phyloP scores from a whole-genome alignment of 2,113 vertebrate genomes.

The Seriola dumerili region DNA sequence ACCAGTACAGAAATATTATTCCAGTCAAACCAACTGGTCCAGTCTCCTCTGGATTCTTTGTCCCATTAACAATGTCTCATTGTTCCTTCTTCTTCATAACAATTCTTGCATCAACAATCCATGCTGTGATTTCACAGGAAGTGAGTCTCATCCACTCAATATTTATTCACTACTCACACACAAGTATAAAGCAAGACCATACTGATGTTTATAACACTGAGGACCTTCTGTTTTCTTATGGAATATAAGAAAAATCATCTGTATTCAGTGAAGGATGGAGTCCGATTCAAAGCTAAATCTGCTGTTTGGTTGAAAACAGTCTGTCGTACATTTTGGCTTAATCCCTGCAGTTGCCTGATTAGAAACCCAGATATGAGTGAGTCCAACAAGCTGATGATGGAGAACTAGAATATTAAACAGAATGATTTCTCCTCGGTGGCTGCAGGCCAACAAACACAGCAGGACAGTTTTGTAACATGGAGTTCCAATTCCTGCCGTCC shows the following conservation, averaged over 20 bases:
- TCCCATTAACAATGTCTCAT: not conserved
- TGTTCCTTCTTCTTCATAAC: conserved; percentile 5
- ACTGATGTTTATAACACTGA: not conserved
- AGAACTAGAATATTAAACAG: conserved; percentile 33
- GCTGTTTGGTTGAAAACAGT: conserved; percentile 14
- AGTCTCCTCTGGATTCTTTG: not conserved
- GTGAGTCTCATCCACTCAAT: not conserved
- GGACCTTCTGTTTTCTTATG: not conserved
- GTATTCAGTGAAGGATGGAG: not conserved
- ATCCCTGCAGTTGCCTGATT: conserved; percentile 51
- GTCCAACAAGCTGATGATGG: conserved; percentile 27
- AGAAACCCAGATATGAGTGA: conserved; percentile 24
- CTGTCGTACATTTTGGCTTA: conserved; percentile 21
- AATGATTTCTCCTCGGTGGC: conserved; percentile 39
- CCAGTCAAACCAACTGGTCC: not conserved
- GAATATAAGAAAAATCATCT: not conserved
- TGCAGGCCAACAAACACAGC: conserved; percentile 47
- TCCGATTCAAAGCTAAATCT: conserved; percentile 31
- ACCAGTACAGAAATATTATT: not conserved
- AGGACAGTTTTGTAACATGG: conserved; percentile 60
- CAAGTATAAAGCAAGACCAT: conserved; percentile 3
- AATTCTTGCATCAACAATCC: not conserved
- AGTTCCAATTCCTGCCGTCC: conserved; percentile 47
- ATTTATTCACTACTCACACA: not conserved
- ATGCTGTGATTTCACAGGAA: not conserved